A percentile compares a stretch with the other conserved stretches of the same genome.
These are phyloP conservation scores for Tupiocoris notatus DNA, from an alignment of 2,888 invertebrate genomes.

Conservation along the genomic window DNA sequence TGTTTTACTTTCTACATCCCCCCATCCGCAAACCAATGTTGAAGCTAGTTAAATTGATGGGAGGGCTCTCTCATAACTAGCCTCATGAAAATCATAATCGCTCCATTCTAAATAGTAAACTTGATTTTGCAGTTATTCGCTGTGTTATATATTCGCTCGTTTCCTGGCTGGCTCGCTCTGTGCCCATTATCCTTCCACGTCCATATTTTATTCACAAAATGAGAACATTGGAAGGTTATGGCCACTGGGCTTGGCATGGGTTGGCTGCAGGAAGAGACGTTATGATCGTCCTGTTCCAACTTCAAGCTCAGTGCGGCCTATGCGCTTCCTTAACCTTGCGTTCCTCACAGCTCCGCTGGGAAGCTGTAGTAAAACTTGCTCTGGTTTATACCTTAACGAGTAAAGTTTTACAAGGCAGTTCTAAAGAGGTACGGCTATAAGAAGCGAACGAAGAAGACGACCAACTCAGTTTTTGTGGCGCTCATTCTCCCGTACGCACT, in stretches of 20 bases:
- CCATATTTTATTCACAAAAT: neutral
- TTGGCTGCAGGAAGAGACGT: no score
- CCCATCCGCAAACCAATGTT: no score
- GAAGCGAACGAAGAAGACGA: conserved; percentile 2
- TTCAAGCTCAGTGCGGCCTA: neutral
- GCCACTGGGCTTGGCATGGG: neutral
- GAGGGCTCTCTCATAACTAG: no score
- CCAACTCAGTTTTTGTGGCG: conserved; percentile 26
- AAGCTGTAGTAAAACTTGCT: conserved; percentile 10
- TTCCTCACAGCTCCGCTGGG: conserved; percentile 17
- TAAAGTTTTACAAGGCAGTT: conserved; percentile 36
- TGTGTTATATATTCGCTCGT: neutral
- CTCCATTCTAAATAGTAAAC: no score
- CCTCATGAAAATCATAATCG: no score
- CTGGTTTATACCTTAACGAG: conserved; percentile 31
- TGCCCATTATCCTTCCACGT: neutral
- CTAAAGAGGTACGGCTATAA: conserved; percentile 3
- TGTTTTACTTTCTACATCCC: no score
- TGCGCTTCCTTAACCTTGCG: neutral
- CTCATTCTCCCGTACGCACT: neutral
- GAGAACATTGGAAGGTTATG: neutral
- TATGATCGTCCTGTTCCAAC: neutral
- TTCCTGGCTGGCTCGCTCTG: neutral
- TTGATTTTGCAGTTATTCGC: neutral
- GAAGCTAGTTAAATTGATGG: no score